These are phyloP conservation scores for Aix galericulata DNA, from an alignment of 2,113 vertebrate genomes.

Conservation along the genomic window DNA sequence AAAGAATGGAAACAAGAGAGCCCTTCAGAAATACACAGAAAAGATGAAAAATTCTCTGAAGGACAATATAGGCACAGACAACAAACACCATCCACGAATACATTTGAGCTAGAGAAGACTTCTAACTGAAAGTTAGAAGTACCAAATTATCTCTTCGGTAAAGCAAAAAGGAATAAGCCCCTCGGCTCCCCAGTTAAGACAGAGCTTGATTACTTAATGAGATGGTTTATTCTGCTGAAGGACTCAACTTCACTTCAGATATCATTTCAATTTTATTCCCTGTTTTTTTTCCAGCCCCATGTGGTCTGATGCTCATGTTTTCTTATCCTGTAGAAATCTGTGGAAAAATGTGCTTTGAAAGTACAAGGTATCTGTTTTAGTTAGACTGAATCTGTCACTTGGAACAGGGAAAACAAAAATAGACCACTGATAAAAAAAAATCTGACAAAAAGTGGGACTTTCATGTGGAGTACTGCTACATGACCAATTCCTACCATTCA, in stretches of 20 bases:
- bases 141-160: neutral
- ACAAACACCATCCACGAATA: neutral
- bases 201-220: neutral
- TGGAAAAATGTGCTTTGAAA: neutral
- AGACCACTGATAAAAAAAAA: neutral
- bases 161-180: neutral
- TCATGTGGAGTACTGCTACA: neutral
- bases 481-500: neutral
- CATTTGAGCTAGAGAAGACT: neutral
- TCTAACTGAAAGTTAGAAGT: neutral
- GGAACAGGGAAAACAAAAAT: neutral
- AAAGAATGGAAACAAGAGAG: neutral
- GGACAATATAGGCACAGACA: neutral
- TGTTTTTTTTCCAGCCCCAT: neutral
- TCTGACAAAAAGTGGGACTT: neutral
- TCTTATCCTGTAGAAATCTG: neutral
- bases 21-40: neutral
- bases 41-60: neutral
- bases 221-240: neutral
- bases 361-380: neutral
- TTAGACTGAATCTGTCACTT: neutral
- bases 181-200: neutral
- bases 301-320: neutral
- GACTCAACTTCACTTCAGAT: neutral
- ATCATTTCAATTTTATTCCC: neutral